These are phyloP conservation scores for Artibeus jamaicensis DNA, from an alignment of 2,797 vertebrate genomes.

Conservation along the genomic window DNA sequence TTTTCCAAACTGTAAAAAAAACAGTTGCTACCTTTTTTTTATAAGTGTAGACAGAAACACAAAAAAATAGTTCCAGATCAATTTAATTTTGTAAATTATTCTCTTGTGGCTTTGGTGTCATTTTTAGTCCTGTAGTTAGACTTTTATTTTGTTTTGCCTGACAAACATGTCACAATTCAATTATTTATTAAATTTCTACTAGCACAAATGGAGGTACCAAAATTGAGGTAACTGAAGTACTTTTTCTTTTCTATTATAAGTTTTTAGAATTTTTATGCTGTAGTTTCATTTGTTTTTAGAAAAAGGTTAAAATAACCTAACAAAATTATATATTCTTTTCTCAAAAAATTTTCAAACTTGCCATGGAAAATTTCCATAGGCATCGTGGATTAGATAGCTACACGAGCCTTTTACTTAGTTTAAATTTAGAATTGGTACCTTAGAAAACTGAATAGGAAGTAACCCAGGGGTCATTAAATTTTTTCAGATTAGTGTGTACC, in stretches of 20 bases:
- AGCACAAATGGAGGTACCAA: background rate
- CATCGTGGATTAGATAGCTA: background rate
- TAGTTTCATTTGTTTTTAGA: constrained; percentile 29
- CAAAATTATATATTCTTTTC: constrained; percentile 27
- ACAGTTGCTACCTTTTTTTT: background rate
- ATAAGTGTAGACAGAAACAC: background rate
- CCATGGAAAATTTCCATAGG: background rate
- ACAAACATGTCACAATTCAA: background rate
- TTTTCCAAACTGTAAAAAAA: constrained; percentile 25
- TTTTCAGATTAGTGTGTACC: background rate
- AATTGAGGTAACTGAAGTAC: background rate
- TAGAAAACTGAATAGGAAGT: background rate
- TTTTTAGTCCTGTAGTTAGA: background rate
- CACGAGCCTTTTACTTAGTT: constrained; percentile 31
- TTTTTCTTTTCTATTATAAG: background rate
- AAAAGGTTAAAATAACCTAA: background rate
- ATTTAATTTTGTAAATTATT: background rate
- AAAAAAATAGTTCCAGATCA: background rate
- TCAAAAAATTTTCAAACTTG: background rate
- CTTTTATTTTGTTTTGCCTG: constrained; percentile 1
- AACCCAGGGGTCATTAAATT: background rate
- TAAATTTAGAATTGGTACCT: constrained; percentile 11
- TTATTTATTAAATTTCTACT: constrained; percentile 16
- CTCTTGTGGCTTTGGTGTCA: background rate
- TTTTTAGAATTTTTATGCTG: background rate